phyloP scores from a whole-genome alignment of 1,140 invertebrate species.

The Diachasma alloeum region DNA sequence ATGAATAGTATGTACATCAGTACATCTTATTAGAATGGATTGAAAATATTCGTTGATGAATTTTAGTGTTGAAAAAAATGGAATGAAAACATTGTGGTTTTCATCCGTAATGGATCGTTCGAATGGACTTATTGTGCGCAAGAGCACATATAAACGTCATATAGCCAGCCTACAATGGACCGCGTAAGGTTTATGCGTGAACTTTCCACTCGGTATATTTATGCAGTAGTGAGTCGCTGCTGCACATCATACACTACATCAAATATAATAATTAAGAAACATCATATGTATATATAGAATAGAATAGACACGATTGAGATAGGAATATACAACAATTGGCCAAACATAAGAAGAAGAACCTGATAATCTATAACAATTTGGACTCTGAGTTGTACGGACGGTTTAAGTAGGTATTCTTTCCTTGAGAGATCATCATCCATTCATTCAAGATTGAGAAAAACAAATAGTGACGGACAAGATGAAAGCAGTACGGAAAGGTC shows the following conservation, averaged over 20 bases:
- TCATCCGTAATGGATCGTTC: neutral
- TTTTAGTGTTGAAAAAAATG: too few relatives aligned
- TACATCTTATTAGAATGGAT: too few relatives aligned
- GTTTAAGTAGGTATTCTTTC: too few relatives aligned
- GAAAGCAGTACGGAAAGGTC: slow-evolving; percentile 44
- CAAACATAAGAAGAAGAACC: too few relatives aligned
- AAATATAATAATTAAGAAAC: too few relatives aligned
- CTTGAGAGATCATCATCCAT: neutral
- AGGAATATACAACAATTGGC: too few relatives aligned
- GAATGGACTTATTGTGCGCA: neutral
- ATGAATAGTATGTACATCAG: too few relatives aligned
- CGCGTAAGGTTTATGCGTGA: neutral
- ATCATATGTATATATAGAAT: too few relatives aligned
- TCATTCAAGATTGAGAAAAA: neutral
- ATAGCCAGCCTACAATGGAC: neutral
- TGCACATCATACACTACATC: neutral
- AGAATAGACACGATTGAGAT: too few relatives aligned
- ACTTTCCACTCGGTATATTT: neutral
- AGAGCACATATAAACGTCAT: neutral
- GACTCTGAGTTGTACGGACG: too few relatives aligned
- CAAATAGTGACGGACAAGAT: neutral
- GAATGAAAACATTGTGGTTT: neutral
- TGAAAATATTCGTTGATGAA: too few relatives aligned
- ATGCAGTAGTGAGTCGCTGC: neutral
- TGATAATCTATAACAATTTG: too few relatives aligned